Evolutionary conservation across 2,888 invertebrate genomes (phyloP).

Genomic region (Pherbina coryleti): DNA sequence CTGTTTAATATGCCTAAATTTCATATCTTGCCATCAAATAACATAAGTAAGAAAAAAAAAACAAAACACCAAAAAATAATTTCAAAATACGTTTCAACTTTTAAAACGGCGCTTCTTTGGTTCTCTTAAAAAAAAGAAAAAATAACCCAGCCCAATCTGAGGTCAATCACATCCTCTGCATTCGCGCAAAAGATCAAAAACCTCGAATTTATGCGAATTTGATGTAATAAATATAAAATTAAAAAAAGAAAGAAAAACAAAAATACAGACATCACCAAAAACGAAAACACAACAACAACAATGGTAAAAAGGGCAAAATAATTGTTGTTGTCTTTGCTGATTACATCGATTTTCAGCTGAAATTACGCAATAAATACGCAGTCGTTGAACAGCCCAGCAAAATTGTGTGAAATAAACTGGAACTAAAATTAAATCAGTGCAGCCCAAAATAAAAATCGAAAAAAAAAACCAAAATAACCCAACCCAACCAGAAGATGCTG

Average conservation of each 20-base stretch:
- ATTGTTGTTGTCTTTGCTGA: conserved; percentile 26
- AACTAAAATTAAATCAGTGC: conserved; percentile 14
- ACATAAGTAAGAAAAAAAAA: conserved; percentile 1
- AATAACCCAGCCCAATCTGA: conserved; percentile 6
- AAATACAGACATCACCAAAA: background rate
- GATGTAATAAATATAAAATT: conserved; percentile 1
- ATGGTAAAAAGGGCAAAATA: conserved; percentile 1
- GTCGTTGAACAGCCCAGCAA: background rate
- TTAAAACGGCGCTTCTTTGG: too few species aligned
- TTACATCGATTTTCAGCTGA: conserved; percentile 39
- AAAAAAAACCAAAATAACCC: conserved; percentile 1
- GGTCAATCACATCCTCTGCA: conserved; percentile 42
- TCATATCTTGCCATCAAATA: background rate
- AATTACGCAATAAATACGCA: conserved; percentile 45
- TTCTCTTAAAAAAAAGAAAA: conserved; percentile 3
- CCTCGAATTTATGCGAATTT: conserved; percentile 42
- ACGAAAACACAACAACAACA: conserved; percentile 8
- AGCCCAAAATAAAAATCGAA: background rate
- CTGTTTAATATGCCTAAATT: background rate
- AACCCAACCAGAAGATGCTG: conserved; percentile 8
- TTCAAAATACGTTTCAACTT: background rate
- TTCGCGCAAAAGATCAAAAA: conserved; percentile 46
- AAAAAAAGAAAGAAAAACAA: conserved; percentile 13
- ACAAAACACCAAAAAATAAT: background rate
- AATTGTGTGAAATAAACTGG: conserved; percentile 21